A percentile compares a stretch with the other conserved stretches of the same genome.
These are phyloP conservation scores for Spondyliosoma cantharus DNA, from an alignment of 2,797 vertebrate species.

Conservation along the genomic window DNA sequence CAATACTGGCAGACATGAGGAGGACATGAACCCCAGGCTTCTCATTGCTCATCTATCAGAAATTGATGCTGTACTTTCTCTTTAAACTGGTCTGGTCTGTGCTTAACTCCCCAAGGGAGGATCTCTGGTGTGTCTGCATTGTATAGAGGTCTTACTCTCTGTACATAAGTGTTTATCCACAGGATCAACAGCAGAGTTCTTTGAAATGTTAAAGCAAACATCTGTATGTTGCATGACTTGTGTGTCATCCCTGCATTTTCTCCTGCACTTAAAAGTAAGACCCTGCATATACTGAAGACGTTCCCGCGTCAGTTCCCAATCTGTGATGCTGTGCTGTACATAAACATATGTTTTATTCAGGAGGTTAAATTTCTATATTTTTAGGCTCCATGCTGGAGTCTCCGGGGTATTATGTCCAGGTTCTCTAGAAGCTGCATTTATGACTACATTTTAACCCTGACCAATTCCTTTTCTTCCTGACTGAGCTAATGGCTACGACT, in stretches of 20 bases:
- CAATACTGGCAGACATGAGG: background rate
- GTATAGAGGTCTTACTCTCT: slow-evolving; percentile 4
- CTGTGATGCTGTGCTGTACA: background rate
- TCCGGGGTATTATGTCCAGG: slow-evolving; percentile 10
- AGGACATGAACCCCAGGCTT: background rate
- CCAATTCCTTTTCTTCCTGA: slow-evolving; percentile 36
- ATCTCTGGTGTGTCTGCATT: slow-evolving; percentile 30
- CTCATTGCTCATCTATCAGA: background rate
- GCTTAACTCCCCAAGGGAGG: slow-evolving; percentile 10
- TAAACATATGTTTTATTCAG: slow-evolving; percentile 46
- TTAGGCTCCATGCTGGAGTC: slow-evolving; percentile 3
- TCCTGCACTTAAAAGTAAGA: background rate
- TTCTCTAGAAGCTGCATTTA: slow-evolving; percentile 36
- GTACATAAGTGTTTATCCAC: background rate
- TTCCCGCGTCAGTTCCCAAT: background rate
- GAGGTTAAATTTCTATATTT: slow-evolving; percentile 4
- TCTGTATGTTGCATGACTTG: slow-evolving; percentile 9
- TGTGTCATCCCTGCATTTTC: background rate
- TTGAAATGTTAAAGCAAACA: slow-evolving; percentile 45
- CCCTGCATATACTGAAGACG: background rate
- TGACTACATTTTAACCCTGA: slow-evolving; percentile 26
- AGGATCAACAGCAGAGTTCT: slow-evolving; percentile 5
- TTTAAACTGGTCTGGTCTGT: slow-evolving; percentile 1
- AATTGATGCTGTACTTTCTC: background rate
- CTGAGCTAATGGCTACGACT: slow-evolving; percentile 46